Conservation (phyloP, 2,797 vertebrate species). For the Sebastiscus tertius region DNA sequence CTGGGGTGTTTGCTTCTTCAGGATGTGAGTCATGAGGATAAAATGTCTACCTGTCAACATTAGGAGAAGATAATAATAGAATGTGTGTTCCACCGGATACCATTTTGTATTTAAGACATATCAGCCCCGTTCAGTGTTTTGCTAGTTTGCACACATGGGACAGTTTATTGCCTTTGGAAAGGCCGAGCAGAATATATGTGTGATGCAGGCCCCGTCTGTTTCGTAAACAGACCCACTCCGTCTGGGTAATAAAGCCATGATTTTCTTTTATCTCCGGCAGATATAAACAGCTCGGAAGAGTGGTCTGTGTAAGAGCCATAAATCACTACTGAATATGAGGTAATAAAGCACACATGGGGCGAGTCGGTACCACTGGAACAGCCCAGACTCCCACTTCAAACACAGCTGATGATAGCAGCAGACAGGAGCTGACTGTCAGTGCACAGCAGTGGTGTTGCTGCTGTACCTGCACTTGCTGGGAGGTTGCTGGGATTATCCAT, state of each 20-base stretch:
- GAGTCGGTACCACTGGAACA: constrained; percentile 37
- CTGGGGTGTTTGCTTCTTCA: background rate
- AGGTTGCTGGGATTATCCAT: constrained; percentile 2
- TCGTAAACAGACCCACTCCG: constrained; percentile 64
- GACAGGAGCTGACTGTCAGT: constrained; percentile 34
- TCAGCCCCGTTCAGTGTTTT: constrained; percentile 1
- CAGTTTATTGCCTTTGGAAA: constrained; percentile 44
- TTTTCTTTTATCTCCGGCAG: constrained; percentile 77
- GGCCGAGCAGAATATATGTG: constrained; percentile 46
- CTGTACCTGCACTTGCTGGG: constrained; percentile 23
- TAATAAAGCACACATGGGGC: constrained; percentile 70
- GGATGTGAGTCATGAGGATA: constrained; percentile 12
- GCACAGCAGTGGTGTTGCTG: constrained; percentile 1
- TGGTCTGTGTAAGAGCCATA: constrained; percentile 59
- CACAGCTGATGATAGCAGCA: constrained; percentile 47
- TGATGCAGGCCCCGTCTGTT: constrained; percentile 42
- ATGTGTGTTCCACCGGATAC: constrained; percentile 30
- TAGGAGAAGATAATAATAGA: constrained; percentile 2
- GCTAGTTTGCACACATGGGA: constrained; percentile 25
- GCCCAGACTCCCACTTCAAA: constrained; percentile 48
- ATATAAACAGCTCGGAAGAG: constrained; percentile 73
- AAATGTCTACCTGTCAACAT: constrained; percentile 28
- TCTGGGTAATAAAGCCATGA: constrained; percentile 68
- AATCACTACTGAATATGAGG: constrained; percentile 73
- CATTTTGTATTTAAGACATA: constrained; percentile 12